Percentiles rank a stretch among this genome's conserved stretches.
Conservation (phyloP, 1,140 invertebrate species). For the Megalopta genalis region DNA sequence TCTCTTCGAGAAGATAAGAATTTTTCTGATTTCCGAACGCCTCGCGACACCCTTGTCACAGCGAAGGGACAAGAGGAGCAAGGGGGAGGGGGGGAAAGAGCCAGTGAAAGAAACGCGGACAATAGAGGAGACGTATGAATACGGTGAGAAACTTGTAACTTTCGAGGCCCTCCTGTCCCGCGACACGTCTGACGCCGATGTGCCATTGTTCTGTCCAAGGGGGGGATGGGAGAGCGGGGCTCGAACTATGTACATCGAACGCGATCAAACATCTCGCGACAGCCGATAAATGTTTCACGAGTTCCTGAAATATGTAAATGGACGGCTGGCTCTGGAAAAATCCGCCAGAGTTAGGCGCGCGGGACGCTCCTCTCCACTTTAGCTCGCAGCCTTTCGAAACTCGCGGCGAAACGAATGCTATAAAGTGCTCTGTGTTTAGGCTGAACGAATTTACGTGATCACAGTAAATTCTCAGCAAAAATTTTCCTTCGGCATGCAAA, state of each 20-base stretch:
- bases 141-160: conserved; percentile 29
- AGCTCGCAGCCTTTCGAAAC: too few species aligned
- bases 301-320: not conserved
- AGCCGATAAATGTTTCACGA: conserved; percentile 10
- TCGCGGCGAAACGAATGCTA: too few species aligned
- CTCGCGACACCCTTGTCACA: not conserved
- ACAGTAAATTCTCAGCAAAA: too few species aligned
- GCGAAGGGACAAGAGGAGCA: not conserved
- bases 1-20: not conserved
- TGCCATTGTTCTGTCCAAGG: conserved; percentile 4
- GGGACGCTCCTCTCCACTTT: too few species aligned
- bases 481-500: too few species aligned
- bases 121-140: conserved; percentile 39
- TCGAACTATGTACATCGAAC: not conserved
- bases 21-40: not conserved
- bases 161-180: not conserved
- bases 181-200: conserved; percentile 16
- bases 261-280: conserved; percentile 3
- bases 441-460: too few species aligned
- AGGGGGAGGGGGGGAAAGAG: not conserved
- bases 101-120: conserved; percentile 35
- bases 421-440: too few species aligned
- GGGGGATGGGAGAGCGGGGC: not conserved
- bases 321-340: not conserved
- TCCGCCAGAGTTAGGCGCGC: not conserved